Conservation (phyloP, 37 sponge, comb jelly and placozoan species). For the Ephydatia muelleri region DNA sequence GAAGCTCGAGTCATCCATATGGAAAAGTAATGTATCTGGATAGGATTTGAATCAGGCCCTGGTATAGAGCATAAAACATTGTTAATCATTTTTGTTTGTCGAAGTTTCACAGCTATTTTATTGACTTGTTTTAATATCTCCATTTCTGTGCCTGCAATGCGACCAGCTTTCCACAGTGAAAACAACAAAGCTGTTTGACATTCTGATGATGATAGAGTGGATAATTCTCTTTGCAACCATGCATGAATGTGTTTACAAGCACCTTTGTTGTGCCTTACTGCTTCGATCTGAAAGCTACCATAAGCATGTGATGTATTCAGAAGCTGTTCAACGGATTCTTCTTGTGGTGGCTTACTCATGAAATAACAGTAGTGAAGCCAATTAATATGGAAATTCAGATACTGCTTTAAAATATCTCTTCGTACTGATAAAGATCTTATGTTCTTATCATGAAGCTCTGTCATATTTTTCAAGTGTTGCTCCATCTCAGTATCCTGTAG, state of each 20-base stretch:
- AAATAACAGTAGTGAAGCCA: not conserved
- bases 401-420: not conserved
- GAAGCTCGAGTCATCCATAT: not conserved
- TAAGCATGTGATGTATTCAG: not conserved
- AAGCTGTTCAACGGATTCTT: not conserved
- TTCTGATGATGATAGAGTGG: not conserved
- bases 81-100: not conserved
- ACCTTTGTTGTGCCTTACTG: not conserved
- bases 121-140: not conserved
- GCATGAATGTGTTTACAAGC: not conserved
- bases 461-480: not conserved
- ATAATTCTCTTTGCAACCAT: not conserved
- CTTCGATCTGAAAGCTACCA: not conserved
- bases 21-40: not conserved
- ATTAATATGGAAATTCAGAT: not conserved
- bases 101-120: not conserved
- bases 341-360: not conserved
- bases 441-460: not conserved
- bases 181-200: not conserved
- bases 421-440: not conserved
- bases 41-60: not conserved
- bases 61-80: not conserved
- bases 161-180: not conserved
- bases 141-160: not conserved
- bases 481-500: not conserved